These are phyloP conservation scores for Nyleta sp. DNA, from an alignment of 2,888 invertebrate species.

Conservation along the genomic window DNA sequence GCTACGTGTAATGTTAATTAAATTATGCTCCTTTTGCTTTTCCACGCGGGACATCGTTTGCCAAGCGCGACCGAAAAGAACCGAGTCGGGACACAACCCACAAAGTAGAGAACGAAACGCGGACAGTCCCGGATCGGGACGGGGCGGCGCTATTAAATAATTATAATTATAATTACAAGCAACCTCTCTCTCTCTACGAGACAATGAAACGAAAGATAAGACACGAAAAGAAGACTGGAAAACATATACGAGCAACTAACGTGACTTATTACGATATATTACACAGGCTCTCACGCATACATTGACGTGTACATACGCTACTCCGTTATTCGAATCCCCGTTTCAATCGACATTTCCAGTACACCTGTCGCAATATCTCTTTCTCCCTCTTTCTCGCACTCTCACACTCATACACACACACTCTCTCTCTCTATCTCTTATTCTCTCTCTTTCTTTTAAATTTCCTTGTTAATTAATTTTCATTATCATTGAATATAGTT, in stretches of 20 bases:
- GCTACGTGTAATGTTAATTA: conserved; percentile 20
- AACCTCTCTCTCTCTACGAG: conserved; percentile 26
- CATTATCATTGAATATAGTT: conserved; percentile 54
- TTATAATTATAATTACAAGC: conserved; percentile 62
- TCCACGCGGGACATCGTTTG: conserved; percentile 39
- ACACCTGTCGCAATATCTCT: conserved; percentile 5
- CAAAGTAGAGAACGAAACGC: conserved; percentile 33
- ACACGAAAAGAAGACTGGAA: not conserved
- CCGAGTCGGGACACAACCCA: conserved; percentile 29
- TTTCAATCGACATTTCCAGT: conserved; percentile 40
- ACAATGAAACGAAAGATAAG: conserved; percentile 1
- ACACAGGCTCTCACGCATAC: conserved; percentile 61
- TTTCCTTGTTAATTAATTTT: conserved; percentile 38
- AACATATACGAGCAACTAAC: conserved; percentile 25
- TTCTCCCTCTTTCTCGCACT: conserved; percentile 30
- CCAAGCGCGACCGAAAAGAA: conserved; percentile 33
- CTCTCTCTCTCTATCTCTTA: conserved; percentile 25
- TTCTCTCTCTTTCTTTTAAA: conserved; percentile 17
- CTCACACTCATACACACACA: not conserved
- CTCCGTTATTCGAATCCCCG: conserved; percentile 42
- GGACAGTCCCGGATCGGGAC: conserved; percentile 26
- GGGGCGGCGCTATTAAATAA: conserved; percentile 68
- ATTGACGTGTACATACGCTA: conserved; percentile 53
- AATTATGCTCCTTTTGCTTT: not conserved
- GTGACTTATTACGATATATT: conserved; percentile 55